Base-by-base conservation (phyloP, 1,140 invertebrate species). In the Papilio aristodemus region DNA sequence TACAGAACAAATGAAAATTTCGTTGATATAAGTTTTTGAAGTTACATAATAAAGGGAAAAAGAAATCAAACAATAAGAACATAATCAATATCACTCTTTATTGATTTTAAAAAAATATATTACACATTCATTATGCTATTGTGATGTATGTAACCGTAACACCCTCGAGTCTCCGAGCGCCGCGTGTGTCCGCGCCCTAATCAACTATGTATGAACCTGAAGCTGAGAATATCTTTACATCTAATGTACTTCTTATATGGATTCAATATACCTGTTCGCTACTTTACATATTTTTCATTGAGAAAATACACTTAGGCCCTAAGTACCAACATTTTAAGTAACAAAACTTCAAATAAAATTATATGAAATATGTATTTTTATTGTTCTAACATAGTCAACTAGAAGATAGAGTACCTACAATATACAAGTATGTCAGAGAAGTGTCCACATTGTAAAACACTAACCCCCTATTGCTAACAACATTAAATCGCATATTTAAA, bases 91-190 rank as follows among this genome's bases (percentile, higher is more conserved):
- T 91, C 87, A 91, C 87, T 89, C 87, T 89, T 91, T 91, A 89
- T 86, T 91, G 81, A 84, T 88, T 89, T 88, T 87, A 89, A 87
- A 91, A 91, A 90, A 91, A 89, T 90, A 90, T 90, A 86, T 89
- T 85, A 89, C 83, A 89, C 84, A 90, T 87, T 84, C 81, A 84
- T 87, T 80, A 81, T 73, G 73, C 71, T 84, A 84, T 84, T 85
- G 86, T 85, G 80, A 83, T 43, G 81, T 86, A 85, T 86, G 82
- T 82, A 83, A 85, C 80, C 81, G 80, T 78, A 84, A 84, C 76
- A 84, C 84, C 79, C 73, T 81, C 80, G 80, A 86, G 46, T 32
- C 10, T 3, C 19, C 46, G 46, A 54, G 67, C 9, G 57, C 38
- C 41, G 39, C 54, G 70, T 38, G 57, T 60, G 60, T 32, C 60